Base-by-base conservation (phyloP, 2,113 vertebrate genomes). In the Alligator sinensis region DNA sequence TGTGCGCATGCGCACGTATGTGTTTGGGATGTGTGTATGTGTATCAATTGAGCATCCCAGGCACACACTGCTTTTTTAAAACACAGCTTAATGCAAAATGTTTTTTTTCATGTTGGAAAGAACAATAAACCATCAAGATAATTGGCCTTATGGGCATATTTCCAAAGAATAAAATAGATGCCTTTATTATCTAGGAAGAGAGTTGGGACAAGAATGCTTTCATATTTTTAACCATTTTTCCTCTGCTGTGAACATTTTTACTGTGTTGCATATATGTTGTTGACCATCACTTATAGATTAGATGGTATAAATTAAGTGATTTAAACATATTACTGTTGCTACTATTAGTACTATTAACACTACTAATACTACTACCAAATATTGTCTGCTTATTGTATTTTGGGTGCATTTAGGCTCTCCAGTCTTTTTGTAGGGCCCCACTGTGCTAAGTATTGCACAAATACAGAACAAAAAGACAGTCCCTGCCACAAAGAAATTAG, bases 81-180 rank as follows among this genome's bases (percentile, higher is more conserved):
- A 87, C 38, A 91, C 11, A 95, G 80, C 82, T 94, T 95, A 96
- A 96, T 89, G 66, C 89, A 70, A 95, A 57, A 89, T 91, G 38
- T 83, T 70, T 87, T 91, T 74, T 95, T 92, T 70, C 62, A 27
- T 86, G 16, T 77, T 62, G 28, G 63, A 82, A 93, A 89, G 62
- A 94, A 24, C n/a, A 95, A 82, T 92, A 96, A 97, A 82, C 66
- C 68, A n/a, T n/a, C 55, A 93, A 95, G 58, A 74, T 94, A 96
- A 97, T 94, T 91, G 80, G 90, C 55, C 87, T 54, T 19, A 59
- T 86, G 79, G 21, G 62, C 68, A 76, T 84, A 74, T 60, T 90
- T 86, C 77, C 94, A 95, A 83, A 62, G 57, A 86, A 93, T 94
- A 86, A 83, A 96, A 91, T 28, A 54, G 47, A 84, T 63, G 84